Evolutionary conservation across 2,888 invertebrate genomes (phyloP).

Genomic region (Drosophila gaucha): DNA sequence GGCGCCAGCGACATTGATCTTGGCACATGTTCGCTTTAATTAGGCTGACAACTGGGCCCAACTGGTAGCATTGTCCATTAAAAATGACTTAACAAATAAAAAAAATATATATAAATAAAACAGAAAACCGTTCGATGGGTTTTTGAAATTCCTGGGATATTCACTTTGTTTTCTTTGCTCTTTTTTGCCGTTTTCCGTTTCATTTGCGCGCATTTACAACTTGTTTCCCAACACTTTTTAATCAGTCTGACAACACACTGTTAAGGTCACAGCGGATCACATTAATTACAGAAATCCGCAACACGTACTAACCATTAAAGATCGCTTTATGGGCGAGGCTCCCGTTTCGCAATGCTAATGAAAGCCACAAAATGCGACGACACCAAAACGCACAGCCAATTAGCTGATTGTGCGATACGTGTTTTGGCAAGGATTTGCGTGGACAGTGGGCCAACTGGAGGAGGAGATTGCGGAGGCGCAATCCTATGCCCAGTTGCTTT

Average conservation of each 20-base stretch:
- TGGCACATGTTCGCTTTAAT: conserved; percentile 79
- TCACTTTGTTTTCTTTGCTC: conserved; percentile 1
- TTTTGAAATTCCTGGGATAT: conserved; percentile 27
- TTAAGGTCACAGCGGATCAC: conserved; percentile 74
- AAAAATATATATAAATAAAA: conserved; percentile 2
- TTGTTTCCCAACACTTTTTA: conserved; percentile 76
- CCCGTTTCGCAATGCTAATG: conserved; percentile 65
- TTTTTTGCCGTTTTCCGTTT: conserved; percentile 49
- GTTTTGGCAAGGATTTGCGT: conserved; percentile 68
- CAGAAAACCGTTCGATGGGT: conserved; percentile 28
- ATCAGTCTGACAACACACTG: conserved; percentile 74
- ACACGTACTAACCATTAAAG: conserved; percentile 74
- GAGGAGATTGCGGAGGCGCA: too few relatives aligned
- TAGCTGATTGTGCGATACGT: conserved; percentile 77
- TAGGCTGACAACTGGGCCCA: conserved; percentile 62
- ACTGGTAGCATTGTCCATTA: conserved; percentile 48
- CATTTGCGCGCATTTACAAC: conserved; percentile 69
- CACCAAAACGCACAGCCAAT: conserved; percentile 64
- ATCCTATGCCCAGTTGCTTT: conserved; percentile 24
- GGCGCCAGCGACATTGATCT: conserved; percentile 80
- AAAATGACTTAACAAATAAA: conserved; percentile 61
- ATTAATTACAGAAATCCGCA: conserved; percentile 66
- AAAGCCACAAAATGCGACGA: conserved; percentile 58
- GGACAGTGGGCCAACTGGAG: background rate
- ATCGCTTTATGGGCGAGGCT: conserved; percentile 49